Conservation (phyloP, 2,797 vertebrate genomes). For the Phylloscopus collybita region DNA sequence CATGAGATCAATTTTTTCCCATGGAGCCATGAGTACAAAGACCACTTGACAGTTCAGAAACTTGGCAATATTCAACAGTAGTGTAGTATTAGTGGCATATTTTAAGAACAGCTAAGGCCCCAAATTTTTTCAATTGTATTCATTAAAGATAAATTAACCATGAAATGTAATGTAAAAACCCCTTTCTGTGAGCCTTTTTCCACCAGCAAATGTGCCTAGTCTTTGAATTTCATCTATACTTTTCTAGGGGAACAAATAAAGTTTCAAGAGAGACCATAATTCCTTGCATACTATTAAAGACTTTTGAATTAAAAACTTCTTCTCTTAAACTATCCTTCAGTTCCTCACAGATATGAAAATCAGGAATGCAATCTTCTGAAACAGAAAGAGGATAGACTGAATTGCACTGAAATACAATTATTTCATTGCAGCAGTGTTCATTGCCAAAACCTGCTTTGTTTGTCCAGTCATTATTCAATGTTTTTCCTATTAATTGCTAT, state of each 20-base stretch:
- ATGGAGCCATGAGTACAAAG: not conserved
- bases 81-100: not conserved
- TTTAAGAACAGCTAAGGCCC: not conserved
- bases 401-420: not conserved
- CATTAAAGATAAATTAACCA: constrained; percentile 39
- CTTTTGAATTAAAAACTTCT: not conserved
- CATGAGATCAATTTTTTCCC: constrained; percentile 26
- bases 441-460: not conserved
- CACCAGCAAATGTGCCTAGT: not conserved
- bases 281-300: not conserved
- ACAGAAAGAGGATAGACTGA: not conserved
- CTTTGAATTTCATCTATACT: not conserved
- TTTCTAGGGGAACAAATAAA: not conserved
- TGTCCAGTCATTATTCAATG: not conserved
- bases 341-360: not conserved
- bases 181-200: not conserved
- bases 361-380: not conserved
- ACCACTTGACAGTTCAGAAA: constrained; percentile 4
- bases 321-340: not conserved
- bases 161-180: not conserved
- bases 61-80: not conserved
- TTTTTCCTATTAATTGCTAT: not conserved
- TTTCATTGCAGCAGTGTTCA: not conserved
- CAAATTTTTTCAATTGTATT: not conserved
- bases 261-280: not conserved